Evolutionary conservation across 35 echinoderm and acorn worm genomes (phyloP), one percentile per base, ranked within the genome.

Genomic region (Lytechinus variegatus): DNA sequence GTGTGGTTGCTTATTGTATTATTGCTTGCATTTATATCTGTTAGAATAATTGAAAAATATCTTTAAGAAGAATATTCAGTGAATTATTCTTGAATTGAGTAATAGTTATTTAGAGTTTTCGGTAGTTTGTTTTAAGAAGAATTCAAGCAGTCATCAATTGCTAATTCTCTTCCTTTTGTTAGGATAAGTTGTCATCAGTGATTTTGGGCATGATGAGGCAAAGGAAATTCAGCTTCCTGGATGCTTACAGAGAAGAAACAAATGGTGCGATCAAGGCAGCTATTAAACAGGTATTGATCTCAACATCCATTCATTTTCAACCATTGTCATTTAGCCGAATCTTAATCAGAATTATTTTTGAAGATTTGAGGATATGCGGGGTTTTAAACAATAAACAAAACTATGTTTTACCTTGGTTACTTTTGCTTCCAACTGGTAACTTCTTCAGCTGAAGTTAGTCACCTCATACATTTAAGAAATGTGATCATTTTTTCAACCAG

Each of bases 201-300:
- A 60, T 99, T 54, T 94, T 99, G 94, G 98, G 98, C 52, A 98
- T 99, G 97, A 91, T 99, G 29, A 87, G 98, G 89, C 97, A 99
- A 87, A 96, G 95, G 16, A 97, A 98, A 94, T 99, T 99, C 88
- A 96, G 92, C 21, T 98, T 99, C 87, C 56, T 99, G 54, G 97
- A 99, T 19, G 95, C 92, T 2, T 99, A 99, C 89, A 96, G 95
- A 96, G 97, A 99, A 27, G 98, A 99, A 91, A 95, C 96, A 6
- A 95, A 89, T 16, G 96, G 95, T 95, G 96, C 97, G 56, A 96
- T 99, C 54, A 99, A 97, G 86, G 86, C 97, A 21, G 79, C 98
- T 27, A 95, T 99, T 87, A 99, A 99, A 95, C 98, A 99, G 97
- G 98, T 99, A 52, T 33, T 12, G 89, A 7, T 27, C 16, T 16